These are phyloP conservation scores for Dendrocincla tyrannina DNA, from an alignment of 2,797 vertebrate genomes.

Conservation along the genomic window DNA sequence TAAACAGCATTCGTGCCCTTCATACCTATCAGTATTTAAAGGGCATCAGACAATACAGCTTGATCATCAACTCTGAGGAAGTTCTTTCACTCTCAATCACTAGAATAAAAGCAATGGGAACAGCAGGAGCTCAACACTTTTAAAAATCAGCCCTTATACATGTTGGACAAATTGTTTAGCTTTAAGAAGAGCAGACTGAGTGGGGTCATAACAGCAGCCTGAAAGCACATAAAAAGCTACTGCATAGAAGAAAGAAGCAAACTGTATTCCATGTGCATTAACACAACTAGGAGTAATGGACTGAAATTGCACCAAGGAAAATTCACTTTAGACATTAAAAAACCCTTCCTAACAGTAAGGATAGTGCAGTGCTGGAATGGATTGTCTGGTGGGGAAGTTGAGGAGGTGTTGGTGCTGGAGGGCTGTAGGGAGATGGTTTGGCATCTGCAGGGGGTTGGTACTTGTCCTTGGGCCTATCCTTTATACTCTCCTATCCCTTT, in stretches of 20 bases:
- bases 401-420: neutral
- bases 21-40: conserved; percentile 25
- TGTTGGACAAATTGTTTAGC: conserved; percentile 43
- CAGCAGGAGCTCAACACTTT: conserved; percentile 18
- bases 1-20: neutral
- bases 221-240: conserved; percentile 47
- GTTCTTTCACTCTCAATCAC: conserved; percentile 39
- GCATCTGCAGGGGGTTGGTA: neutral
- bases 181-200: conserved; percentile 45
- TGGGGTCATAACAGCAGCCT: conserved; percentile 51
- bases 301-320: conserved; percentile 42
- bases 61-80: conserved; percentile 14
- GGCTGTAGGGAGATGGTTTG: neutral
- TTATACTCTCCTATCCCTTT: neutral
- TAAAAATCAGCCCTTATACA: conserved; percentile 35
- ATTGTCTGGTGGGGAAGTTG: neutral
- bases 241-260: conserved; percentile 35
- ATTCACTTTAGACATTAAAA: conserved; percentile 35
- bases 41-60: conserved; percentile 29
- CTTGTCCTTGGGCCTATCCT: neutral
- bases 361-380: neutral
- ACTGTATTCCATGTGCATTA: conserved; percentile 41
- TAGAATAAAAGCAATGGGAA: conserved; percentile 43
- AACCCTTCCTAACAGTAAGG: neutral
- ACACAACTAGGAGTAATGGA: conserved; percentile 44